phyloP scores from a whole-genome alignment of 2,113 vertebrate genomes.

The Ammodytes dubius region DNA sequence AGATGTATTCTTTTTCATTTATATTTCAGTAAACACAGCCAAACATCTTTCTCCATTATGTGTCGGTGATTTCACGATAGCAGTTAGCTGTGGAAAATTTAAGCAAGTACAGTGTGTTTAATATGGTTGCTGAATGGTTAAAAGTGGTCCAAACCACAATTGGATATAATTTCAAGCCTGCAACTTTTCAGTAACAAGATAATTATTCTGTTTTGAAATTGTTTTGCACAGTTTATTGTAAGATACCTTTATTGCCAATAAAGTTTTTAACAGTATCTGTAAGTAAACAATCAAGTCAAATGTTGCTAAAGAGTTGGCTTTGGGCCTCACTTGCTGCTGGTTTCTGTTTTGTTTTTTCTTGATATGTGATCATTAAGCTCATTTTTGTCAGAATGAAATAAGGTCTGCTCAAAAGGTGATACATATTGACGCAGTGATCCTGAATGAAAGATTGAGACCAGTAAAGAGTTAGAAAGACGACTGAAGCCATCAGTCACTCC shows the following conservation, averaged over 20 bases:
- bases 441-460: constrained; percentile 4
- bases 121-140: constrained; percentile 22
- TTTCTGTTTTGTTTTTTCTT: neutral
- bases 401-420: constrained; percentile 3
- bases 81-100: constrained; percentile 41
- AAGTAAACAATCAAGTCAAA: neutral
- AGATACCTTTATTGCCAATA: constrained; percentile 7
- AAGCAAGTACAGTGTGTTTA: constrained; percentile 15
- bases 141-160: constrained; percentile 54
- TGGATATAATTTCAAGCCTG: constrained; percentile 42
- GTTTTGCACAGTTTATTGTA: constrained; percentile 34
- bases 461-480: constrained; percentile 1
- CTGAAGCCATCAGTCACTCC: constrained; percentile 24
- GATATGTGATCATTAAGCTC: constrained; percentile 3
- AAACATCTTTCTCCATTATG: constrained; percentile 23
- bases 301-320: neutral
- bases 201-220: constrained; percentile 51
- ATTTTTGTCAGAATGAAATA: constrained; percentile 13
- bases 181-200: constrained; percentile 37
- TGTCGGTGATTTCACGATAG: constrained; percentile 12
- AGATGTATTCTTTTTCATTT: neutral
- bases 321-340: neutral
- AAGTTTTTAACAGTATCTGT: neutral
- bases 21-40: constrained; percentile 6
- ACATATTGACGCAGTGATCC: constrained; percentile 27